Base-by-base conservation (phyloP, 2,888 invertebrate species). In the Smittia sp. region DNA sequence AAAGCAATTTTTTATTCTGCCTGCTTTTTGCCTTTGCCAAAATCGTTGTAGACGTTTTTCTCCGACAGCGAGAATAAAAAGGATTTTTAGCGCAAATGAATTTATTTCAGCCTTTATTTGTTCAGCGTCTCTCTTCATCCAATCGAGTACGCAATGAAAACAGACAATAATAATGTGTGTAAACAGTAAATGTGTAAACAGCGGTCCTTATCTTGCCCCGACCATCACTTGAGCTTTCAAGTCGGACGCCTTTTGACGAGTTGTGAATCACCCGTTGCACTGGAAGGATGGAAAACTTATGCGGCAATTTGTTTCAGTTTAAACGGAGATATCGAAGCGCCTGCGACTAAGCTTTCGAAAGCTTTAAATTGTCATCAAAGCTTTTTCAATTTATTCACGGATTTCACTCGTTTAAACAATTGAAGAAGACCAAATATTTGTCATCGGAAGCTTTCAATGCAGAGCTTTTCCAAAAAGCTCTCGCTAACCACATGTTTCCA, bases 401-500 rank as follows among this genome's bases (percentile, higher is more conserved):
- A n/a, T n/a, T n/a, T n/a, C n/a, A n/a, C n/a, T n/a, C n/a, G n/a
- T n/a, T n/a, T n/a, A n/a, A n/a, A n/a, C n/a, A n/a, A n/a, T n/a
- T n/a, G n/a, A n/a, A n/a, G n/a, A n/a, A n/a, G n/a, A n/a, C n/a
- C n/a, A n/a, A n/a, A n/a, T n/a, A n/a, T n/a, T n/a, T n/a, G n/a
- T n/a, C n/a, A n/a, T n/a, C n/a, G n/a, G n/a, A n/a, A n/a, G n/a
- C n/a, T n/a, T n/a, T n/a, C 39, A 39, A 39, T 39, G 39, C 7
- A 39, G 13, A 39, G 7, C 7, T 13, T 39, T 9, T 39, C 11
- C 46, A n/a, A 6, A 3, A 46, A 46, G 46, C 46, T 46, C n/a
- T 46, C 2, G 6, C 46, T 11, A 58, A 69, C 52, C 69, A 69
- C 69, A 69, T 69, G 69, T 69, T 69, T 69, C 69, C 69, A 69